A percentile compares a stretch with the other conserved stretches of the same genome.
Evolutionary conservation across 1,140 invertebrate genomes (phyloP).

Genomic region (Caenorhabditis briggsae): DNA sequence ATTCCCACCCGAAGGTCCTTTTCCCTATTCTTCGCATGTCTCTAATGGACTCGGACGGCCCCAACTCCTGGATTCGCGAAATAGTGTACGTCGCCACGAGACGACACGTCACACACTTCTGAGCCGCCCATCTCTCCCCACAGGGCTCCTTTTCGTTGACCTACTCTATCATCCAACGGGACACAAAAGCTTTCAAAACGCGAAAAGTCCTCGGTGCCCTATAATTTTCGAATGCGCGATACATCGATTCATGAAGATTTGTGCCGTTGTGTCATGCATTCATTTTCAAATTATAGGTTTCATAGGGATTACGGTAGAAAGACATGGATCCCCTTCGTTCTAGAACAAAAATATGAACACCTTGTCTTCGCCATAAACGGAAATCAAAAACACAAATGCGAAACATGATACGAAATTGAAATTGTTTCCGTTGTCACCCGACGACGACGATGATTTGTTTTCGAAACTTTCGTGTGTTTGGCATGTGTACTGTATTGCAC

Average conservation of each 20-base stretch:
- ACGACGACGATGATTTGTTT: conserved; percentile 27
- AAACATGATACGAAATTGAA: conserved; percentile 50
- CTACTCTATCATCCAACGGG: conserved; percentile 53
- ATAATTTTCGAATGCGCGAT: conserved; percentile 56
- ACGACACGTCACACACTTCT: conserved; percentile 31
- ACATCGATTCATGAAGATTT: conserved; percentile 30
- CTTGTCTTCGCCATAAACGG: no score
- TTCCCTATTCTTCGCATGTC: not conserved
- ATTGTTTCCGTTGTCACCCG: not conserved
- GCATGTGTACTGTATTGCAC: conserved; percentile 48
- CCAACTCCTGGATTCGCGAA: not conserved
- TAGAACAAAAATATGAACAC: no score
- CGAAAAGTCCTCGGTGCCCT: not conserved
- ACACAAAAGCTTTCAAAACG: conserved; percentile 50
- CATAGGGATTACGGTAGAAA: not conserved
- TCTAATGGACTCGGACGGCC: conserved; percentile 43
- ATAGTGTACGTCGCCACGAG: conserved; percentile 28
- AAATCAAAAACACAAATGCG: conserved; percentile 42
- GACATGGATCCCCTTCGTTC: not conserved
- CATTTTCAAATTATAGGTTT: conserved; percentile 34
- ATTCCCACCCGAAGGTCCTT: conserved; percentile 5
- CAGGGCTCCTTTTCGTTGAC: not conserved
- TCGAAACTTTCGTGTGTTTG: conserved; percentile 31
- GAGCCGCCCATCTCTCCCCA: conserved; percentile 26
- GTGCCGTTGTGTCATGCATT: not conserved